These are phyloP conservation scores for Drosophila putrida DNA, from an alignment of 2,888 invertebrate species.

Conservation along the genomic window DNA sequence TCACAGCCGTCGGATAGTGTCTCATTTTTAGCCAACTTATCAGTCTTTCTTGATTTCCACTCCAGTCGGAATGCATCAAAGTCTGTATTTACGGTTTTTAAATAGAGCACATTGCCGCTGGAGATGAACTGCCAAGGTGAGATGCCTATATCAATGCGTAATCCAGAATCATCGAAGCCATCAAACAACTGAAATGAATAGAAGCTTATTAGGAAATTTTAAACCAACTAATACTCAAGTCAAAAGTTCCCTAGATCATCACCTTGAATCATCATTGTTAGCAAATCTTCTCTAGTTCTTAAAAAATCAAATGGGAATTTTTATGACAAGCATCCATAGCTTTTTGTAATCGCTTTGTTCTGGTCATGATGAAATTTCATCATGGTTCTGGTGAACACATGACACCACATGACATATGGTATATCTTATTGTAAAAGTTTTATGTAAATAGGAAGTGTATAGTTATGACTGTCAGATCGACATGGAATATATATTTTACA, in stretches of 20 bases:
- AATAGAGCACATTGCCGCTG: conserved; percentile 88
- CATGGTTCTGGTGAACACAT: too few relatives aligned
- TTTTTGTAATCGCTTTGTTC: too few relatives aligned
- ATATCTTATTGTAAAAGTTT: too few relatives aligned
- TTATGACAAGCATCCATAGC: too few relatives aligned
- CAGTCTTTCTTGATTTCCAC: conserved; percentile 75
- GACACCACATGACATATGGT: too few relatives aligned
- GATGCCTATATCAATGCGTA: conserved; percentile 71
- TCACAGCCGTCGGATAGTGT: conserved; percentile 56
- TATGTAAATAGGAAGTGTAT: too few relatives aligned
- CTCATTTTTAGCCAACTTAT: conserved; percentile 39
- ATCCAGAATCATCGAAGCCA: conserved; percentile 89
- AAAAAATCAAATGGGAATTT: too few relatives aligned
- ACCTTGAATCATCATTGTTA: not conserved
- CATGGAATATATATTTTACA: too few relatives aligned
- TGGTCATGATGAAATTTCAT: too few relatives aligned
- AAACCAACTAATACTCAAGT: not conserved
- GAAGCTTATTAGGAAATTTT: not conserved
- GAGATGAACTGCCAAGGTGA: conserved; percentile 86
- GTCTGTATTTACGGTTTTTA: conserved; percentile 83
- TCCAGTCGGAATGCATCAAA: conserved; percentile 75
- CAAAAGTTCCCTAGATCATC: not conserved
- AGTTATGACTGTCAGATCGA: too few relatives aligned
- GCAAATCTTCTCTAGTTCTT: too few relatives aligned
- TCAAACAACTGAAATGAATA: conserved; percentile 89